Conservation (phyloP, 2,888 invertebrate species). For the Anagyrus pseudococci region DNA sequence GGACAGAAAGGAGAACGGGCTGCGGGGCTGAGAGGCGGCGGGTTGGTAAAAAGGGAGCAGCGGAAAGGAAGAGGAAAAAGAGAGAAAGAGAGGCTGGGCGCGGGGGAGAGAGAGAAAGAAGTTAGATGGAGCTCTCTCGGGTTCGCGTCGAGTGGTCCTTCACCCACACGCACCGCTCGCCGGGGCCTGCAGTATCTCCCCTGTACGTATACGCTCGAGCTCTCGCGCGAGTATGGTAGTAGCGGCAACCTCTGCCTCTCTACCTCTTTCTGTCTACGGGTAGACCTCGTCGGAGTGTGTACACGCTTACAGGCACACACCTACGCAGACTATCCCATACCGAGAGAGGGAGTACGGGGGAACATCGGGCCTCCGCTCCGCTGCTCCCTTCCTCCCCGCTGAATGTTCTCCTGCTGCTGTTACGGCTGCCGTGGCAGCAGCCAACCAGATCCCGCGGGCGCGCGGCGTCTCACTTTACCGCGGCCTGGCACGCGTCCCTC, state of each 20-base stretch:
- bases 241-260: neutral
- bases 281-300: constrained; percentile 12
- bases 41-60: constrained; percentile 21
- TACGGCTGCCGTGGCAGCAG: too few species aligned
- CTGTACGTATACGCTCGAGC: too few species aligned
- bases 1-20: constrained; percentile 8
- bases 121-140: constrained; percentile 32
- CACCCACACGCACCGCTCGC: constrained; percentile 33
- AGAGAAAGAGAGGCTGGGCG: neutral
- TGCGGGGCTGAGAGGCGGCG: neutral
- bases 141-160: constrained; percentile 39
- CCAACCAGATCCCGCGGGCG: too few species aligned
- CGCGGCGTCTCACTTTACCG: too few species aligned
- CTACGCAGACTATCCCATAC: too few species aligned
- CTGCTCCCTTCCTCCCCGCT: too few species aligned
- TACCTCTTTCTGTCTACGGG: constrained; percentile 13
- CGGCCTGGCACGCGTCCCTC: constrained; percentile 24
- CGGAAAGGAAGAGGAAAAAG: constrained; percentile 18
- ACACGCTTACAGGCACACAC: constrained; percentile 1
- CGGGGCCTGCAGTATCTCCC: too few species aligned
- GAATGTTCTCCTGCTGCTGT: too few species aligned
- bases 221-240: too few species aligned
- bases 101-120: constrained; percentile 16
- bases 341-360: too few species aligned
- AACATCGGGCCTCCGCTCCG: too few species aligned